Evolutionary conservation across 2,888 invertebrate species (phyloP).

Genomic region (Epirrhoe alternata): DNA sequence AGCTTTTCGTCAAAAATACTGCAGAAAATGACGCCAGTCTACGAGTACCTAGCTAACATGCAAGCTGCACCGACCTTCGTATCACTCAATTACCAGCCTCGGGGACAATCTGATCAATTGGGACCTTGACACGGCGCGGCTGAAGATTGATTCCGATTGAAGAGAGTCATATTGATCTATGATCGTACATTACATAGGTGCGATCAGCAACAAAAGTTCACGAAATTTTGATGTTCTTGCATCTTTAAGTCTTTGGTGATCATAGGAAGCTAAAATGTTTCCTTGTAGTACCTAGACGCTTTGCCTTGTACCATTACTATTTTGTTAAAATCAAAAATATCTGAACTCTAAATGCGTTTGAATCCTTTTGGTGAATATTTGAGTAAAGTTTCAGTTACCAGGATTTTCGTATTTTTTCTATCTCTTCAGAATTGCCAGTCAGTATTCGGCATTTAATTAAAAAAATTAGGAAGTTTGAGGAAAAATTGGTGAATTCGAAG

Average conservation of each 20-base stretch:
- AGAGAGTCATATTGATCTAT: background rate
- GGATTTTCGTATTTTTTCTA: no score
- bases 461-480: no score
- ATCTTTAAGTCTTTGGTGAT: no score
- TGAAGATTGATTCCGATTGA: conserved; percentile 19
- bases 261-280: no score
- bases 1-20: background rate
- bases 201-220: no score
- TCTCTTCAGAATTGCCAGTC: background rate
- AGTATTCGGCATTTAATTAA: background rate
- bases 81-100: conserved; percentile 23
- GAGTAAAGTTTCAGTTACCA: background rate
- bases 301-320: no score
- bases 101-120: conserved; percentile 29
- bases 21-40: background rate
- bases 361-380: background rate
- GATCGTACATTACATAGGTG: no score
- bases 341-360: conserved; percentile 4
- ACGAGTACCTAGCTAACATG: background rate
- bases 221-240: no score
- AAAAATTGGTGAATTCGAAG: background rate
- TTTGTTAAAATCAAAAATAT: no score
- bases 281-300: background rate
- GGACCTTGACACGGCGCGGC: conserved; percentile 30
- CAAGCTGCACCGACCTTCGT: conserved; percentile 27